A percentile compares a stretch with the other conserved stretches of the same genome.
phyloP scores from a whole-genome alignment of 2,113 vertebrate species.

The Nematolebias whitei region DNA sequence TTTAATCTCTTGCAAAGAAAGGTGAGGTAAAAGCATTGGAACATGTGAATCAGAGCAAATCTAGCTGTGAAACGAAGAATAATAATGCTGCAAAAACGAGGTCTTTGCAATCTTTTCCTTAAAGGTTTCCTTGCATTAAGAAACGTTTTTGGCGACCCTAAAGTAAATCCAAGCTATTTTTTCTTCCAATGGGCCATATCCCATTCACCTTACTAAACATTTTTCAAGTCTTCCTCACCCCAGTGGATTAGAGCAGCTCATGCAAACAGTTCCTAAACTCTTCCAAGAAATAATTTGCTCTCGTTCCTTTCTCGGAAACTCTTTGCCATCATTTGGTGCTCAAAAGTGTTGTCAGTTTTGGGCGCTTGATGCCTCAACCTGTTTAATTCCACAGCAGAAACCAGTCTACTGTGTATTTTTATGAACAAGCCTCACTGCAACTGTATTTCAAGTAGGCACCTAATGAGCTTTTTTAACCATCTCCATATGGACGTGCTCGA shows the following conservation, averaged over 20 bases:
- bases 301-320: conserved; percentile 66
- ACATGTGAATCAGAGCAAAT: conserved; percentile 21
- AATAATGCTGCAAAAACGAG: conserved; percentile 32
- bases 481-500: conserved; percentile 78
- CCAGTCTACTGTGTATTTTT: conserved; percentile 77
- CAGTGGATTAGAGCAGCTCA: conserved; percentile 59
- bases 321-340: conserved; percentile 60
- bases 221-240: conserved; percentile 68
- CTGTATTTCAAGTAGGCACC: conserved; percentile 79
- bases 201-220: conserved; percentile 69
- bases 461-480: conserved; percentile 83
- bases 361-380: conserved; percentile 67
- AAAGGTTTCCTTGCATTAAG: conserved; percentile 39
- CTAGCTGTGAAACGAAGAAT: conserved; percentile 23
- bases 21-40: conserved; percentile 3
- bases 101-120: conserved; percentile 42
- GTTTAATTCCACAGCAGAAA: conserved; percentile 71
- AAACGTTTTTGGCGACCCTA: conserved; percentile 33
- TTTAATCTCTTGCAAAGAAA: conserved; percentile 7
- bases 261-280: conserved; percentile 51
- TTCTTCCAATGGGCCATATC: conserved; percentile 70
- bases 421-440: conserved; percentile 81
- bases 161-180: conserved; percentile 59
- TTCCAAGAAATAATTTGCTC: conserved; percentile 67
- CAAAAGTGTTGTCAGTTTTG: conserved; percentile 72